phyloP scores from a whole-genome alignment of 2,888 invertebrate genomes.

The Ptychoptera contaminata region DNA sequence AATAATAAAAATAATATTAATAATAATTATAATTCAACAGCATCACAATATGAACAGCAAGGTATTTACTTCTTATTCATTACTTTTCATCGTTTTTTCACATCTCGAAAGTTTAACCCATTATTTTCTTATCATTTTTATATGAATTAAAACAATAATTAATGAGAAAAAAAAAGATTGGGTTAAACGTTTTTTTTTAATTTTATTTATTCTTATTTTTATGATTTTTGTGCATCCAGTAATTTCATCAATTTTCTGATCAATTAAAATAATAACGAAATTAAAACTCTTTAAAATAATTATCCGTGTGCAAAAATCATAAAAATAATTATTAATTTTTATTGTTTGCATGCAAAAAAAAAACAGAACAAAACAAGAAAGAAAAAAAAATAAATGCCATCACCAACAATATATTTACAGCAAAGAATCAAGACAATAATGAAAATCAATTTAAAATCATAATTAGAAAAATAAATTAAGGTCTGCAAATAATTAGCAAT shows the following conservation, averaged over 20 bases:
- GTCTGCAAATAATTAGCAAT: not conserved
- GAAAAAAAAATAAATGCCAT: not conserved
- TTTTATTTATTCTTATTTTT: not conserved
- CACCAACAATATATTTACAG: no score
- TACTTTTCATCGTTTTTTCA: not conserved
- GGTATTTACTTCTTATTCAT: constrained; percentile 18
- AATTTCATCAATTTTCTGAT: not conserved
- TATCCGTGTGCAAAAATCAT: not conserved
- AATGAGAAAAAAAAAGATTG: not conserved
- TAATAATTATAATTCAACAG: not conserved
- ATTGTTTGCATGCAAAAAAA: not conserved
- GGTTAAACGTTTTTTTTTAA: not conserved
- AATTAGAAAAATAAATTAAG: no score
- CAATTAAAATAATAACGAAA: no score
- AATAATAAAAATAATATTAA: no score
- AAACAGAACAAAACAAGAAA: not conserved
- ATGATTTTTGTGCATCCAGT: not conserved
- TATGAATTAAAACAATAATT: not conserved
- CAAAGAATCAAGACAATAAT: no score
- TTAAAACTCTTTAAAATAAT: no score
- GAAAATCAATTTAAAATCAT: no score
- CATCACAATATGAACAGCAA: constrained; percentile 19
- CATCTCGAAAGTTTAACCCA: not conserved
- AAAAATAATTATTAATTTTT: not conserved
- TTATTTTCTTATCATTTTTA: constrained; percentile 3